Percentiles rank a stretch among this genome's conserved stretches.
phyloP scores from a whole-genome alignment of 1,140 invertebrate species.

The Scaptomyza graminum region DNA sequence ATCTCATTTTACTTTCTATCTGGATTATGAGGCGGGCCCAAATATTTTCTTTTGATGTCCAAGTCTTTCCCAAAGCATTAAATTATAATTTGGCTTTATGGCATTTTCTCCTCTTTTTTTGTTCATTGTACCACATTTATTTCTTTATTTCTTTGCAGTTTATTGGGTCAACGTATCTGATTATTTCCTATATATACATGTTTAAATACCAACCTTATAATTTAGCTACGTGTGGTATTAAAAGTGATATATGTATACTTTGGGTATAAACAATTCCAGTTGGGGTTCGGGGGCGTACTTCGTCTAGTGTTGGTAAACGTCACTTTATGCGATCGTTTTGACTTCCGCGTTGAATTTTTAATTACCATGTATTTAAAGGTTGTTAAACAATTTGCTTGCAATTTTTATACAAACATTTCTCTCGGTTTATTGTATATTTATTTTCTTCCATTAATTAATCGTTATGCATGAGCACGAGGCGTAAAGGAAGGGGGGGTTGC shows the following conservation, averaged over 20 bases:
- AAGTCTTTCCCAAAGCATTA: constrained; percentile 17
- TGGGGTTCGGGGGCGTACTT: neutral
- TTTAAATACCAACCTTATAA: constrained; percentile 39
- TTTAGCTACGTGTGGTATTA: constrained; percentile 13
- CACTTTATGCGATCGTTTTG: constrained; percentile 17
- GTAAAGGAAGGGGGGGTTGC: constrained; percentile 17
- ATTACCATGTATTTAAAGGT: constrained; percentile 27
- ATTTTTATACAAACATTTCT: constrained; percentile 50
- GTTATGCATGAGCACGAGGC: constrained; percentile 57
- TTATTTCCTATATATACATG: constrained; percentile 22
- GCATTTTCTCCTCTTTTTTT: too few relatives aligned
- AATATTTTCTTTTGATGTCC: constrained; percentile 2
- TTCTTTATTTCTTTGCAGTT: constrained; percentile 7
- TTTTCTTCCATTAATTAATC: constrained; percentile 66
- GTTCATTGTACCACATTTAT: neutral
- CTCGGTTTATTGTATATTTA: constrained; percentile 60
- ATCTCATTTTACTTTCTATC: constrained; percentile 27
- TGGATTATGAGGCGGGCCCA: neutral
- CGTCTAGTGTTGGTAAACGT: constrained; percentile 41
- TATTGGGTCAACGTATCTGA: neutral
- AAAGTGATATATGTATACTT: constrained; percentile 18
- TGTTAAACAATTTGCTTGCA: constrained; percentile 48
- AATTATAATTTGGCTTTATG: constrained; percentile 1
- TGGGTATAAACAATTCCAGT: constrained; percentile 32
- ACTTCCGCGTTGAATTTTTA: constrained; percentile 58